phyloP scores from a whole-genome alignment of 2,888 invertebrate species.

The Liodrosophila aerea region DNA sequence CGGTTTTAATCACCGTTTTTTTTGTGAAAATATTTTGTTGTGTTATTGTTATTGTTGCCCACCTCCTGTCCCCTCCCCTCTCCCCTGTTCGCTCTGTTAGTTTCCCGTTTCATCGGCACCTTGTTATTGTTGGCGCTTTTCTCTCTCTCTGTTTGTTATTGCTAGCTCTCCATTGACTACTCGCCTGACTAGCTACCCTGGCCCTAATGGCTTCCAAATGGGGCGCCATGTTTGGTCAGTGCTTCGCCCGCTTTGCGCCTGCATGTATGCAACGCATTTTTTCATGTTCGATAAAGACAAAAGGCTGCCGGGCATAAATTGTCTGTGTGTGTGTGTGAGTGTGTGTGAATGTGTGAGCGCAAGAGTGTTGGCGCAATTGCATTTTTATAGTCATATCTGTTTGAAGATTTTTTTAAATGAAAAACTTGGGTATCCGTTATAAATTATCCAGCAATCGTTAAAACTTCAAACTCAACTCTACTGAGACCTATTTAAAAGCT shows the following conservation, averaged over 20 bases:
- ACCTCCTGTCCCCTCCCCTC: constrained; percentile 6
- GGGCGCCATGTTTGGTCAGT: constrained; percentile 53
- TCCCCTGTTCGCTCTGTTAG: neutral
- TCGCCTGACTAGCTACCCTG: constrained; percentile 20
- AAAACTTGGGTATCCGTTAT: no score
- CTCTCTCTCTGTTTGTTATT: constrained; percentile 32
- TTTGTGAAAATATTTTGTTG: constrained; percentile 6
- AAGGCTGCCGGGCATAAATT: constrained; percentile 32
- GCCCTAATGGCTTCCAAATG: constrained; percentile 67
- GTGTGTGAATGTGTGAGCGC: constrained; percentile 3
- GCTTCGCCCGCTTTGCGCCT: constrained; percentile 6
- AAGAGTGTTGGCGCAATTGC: neutral
- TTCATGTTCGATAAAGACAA: constrained; percentile 73
- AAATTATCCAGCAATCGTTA: no score
- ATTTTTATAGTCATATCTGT: neutral
- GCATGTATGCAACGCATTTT: constrained; percentile 58
- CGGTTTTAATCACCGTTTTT: constrained; percentile 36
- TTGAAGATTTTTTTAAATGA: neutral
- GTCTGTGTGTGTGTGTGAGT: neutral
- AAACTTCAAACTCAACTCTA: no score
- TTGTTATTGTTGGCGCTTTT: constrained; percentile 32
- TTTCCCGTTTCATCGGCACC: constrained; percentile 33
- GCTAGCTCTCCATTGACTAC: constrained; percentile 3
- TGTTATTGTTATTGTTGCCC: constrained; percentile 7
- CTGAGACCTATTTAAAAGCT: no score